Percentiles rank a stretch among this genome's conserved stretches.
phyloP scores from a whole-genome alignment of 2,888 invertebrate species.

The Heliconius sara region DNA sequence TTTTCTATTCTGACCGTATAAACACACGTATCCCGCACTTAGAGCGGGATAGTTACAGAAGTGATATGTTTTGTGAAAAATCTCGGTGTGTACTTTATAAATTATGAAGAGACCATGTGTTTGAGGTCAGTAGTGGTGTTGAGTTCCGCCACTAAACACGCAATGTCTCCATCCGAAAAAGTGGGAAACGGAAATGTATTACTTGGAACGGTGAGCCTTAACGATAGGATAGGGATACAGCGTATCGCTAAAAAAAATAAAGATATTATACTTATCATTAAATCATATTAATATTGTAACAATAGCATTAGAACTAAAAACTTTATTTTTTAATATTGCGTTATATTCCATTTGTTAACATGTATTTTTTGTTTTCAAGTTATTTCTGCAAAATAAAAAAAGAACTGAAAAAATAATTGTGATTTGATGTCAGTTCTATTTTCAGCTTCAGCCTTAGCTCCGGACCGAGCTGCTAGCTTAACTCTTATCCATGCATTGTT shows the following conservation, averaged over 20 bases:
- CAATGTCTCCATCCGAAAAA: not conserved
- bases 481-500: conserved; percentile 31
- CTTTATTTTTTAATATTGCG: too few relatives aligned
- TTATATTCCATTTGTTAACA: too few relatives aligned
- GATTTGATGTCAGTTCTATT: conserved; percentile 11
- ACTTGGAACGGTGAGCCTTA: not conserved
- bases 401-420: not conserved
- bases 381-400: not conserved
- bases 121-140: not conserved
- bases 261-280: too few relatives aligned
- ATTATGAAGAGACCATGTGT: not conserved
- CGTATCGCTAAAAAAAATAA: too few relatives aligned
- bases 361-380: too few relatives aligned
- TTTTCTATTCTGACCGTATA: conserved; percentile 68
- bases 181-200: not conserved
- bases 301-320: too few relatives aligned
- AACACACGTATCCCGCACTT: conserved; percentile 59
- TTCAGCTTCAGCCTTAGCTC: not conserved
- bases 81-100: not conserved
- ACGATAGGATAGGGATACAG: not conserved
- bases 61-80: not conserved
- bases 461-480: conserved; percentile 26
- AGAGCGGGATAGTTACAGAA: not conserved
- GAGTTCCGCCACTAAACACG: not conserved
- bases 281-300: too few relatives aligned